Evolutionary conservation across 2,113 vertebrate genomes (phyloP).

Genomic region (Poeciliopsis prolifica): DNA sequence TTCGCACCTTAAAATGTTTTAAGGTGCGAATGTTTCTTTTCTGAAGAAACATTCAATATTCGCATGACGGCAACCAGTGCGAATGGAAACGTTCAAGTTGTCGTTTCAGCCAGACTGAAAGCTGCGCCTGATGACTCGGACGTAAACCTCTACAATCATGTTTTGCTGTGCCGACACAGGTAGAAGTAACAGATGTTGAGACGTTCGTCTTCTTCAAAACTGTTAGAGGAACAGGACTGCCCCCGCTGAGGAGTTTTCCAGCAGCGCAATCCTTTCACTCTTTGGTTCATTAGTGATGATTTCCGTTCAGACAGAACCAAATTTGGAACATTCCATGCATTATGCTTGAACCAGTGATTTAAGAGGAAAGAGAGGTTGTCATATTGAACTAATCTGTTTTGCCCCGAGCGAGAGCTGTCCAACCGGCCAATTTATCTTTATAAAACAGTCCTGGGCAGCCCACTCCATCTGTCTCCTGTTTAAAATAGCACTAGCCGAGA

Average conservation of each 20-base stretch:
- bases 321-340: conserved; percentile 1
- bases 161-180: too few relatives aligned
- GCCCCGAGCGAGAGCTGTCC: conserved; percentile 34
- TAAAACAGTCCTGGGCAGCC: conserved; percentile 40
- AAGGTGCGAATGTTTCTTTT: too few relatives aligned
- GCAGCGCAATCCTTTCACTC: not conserved
- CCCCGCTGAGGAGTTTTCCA: not conserved
- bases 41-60: too few relatives aligned
- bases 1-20: too few relatives aligned
- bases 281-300: conserved; percentile 21
- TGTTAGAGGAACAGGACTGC: not conserved
- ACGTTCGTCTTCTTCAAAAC: not conserved
- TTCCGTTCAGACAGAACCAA: conserved; percentile 9
- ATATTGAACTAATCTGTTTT: conserved; percentile 38
- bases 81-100: too few relatives aligned
- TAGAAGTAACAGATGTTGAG: not conserved
- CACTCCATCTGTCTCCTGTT: conserved; percentile 52
- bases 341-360: conserved; percentile 4
- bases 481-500: conserved; percentile 49
- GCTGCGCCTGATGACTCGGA: too few relatives aligned
- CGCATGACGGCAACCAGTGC: too few relatives aligned
- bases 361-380: not conserved
- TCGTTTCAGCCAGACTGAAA: too few relatives aligned
- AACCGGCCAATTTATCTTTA: conserved; percentile 38
- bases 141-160: too few relatives aligned